Conservation (phyloP, 2,113 vertebrate species). For the Puma concolor region DNA sequence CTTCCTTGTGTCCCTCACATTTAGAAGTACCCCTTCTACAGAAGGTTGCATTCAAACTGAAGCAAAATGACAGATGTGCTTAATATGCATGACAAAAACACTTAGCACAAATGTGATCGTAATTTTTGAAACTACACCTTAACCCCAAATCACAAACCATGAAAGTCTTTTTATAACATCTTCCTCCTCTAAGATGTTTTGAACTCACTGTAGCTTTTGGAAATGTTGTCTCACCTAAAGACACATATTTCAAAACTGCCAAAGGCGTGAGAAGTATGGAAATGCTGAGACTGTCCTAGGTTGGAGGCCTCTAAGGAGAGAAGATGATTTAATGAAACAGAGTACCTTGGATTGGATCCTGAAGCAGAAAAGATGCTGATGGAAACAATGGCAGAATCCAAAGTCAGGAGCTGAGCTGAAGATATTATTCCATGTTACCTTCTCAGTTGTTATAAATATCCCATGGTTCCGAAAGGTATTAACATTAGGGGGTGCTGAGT, state of each 20-base stretch:
- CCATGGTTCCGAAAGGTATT: not conserved
- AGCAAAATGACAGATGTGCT: not conserved
- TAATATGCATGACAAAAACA: not conserved
- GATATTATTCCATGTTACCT: not conserved
- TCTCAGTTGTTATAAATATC: not conserved
- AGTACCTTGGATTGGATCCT: no score
- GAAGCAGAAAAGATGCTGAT: not conserved
- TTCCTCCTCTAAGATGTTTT: not conserved
- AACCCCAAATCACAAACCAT: not conserved
- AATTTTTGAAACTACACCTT: not conserved
- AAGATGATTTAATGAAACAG: not conserved
- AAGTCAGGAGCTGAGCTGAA: not conserved
- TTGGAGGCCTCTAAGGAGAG: not conserved
- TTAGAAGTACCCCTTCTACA: accelerated
- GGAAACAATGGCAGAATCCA: not conserved
- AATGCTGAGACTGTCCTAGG: not conserved
- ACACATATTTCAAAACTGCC: not conserved
- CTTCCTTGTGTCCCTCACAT: not conserved
- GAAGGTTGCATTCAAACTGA: accelerated
- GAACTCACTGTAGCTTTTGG: not conserved
- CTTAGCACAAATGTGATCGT: no score
- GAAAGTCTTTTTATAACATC: not conserved
- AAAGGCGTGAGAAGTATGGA: not conserved
- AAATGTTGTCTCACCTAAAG: not conserved
- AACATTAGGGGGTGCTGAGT: not conserved